Conservation (phyloP, 92 coral and sea anemone genomes). For the Isaurus tuberculatus region DNA sequence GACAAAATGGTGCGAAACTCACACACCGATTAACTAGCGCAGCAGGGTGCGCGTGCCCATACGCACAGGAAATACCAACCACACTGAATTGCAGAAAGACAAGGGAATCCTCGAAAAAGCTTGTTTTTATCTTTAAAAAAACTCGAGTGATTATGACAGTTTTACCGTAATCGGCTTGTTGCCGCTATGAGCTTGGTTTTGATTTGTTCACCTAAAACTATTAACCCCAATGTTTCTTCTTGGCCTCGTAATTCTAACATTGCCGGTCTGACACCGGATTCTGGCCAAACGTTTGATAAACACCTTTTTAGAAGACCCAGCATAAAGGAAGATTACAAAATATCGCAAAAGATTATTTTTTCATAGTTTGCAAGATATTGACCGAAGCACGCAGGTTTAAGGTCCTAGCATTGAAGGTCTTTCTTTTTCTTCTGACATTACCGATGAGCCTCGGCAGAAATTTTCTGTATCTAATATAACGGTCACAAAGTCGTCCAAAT, state of each 20-base stretch:
- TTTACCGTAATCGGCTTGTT: background rate
- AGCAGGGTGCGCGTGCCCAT: background rate
- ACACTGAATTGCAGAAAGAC: background rate
- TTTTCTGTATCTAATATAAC: no score
- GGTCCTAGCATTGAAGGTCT: no score
- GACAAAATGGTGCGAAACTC: background rate
- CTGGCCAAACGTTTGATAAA: background rate
- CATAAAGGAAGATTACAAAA: no score
- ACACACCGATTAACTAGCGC: background rate
- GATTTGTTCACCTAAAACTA: background rate
- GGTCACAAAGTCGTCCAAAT: no score
- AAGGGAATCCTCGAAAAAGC: background rate
- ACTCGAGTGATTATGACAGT: background rate
- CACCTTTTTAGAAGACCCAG: no score
- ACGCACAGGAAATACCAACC: background rate
- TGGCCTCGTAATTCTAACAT: background rate
- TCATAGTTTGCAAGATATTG: no score
- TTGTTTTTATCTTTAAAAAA: background rate
- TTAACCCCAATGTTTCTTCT: background rate
- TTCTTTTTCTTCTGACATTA: no score
- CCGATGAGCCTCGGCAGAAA: no score
- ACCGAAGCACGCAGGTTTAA: no score
- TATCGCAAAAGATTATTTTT: no score
- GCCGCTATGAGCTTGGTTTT: no score
- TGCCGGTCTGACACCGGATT: background rate